Evolutionary conservation across 2,888 invertebrate genomes (phyloP), one percentile per base, ranked within the genome.

Genomic region (Patella depressa): DNA sequence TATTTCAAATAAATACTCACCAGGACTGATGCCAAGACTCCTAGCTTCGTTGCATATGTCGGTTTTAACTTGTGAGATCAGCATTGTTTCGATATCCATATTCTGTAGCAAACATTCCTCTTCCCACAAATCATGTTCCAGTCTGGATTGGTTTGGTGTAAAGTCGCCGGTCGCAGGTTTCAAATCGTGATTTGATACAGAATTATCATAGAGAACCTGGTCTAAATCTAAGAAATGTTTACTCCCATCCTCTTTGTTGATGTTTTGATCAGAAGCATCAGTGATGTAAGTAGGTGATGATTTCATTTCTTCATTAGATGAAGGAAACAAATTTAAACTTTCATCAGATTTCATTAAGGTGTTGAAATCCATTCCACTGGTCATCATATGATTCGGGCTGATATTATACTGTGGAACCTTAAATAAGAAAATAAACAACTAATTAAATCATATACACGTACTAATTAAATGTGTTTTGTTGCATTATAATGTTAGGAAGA

Each of bases 21-120:
- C 75, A 70, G 19, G 17, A 53, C 71, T 54, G n/a, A 75, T 71
- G 15, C 29, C 53, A 9, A 75, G 29, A 17, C 15, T 53, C 19
- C 19, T 15, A 4, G 70, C 70, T 57, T 75, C 75, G 53, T 70
- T 54, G n/a, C 14, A 19, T 17, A 75, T 75, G n/a, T 75, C 75
- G 19, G 19, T 71, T 53, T 70, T 75, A 2, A 71, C 75, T 7
- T 70, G 70, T 3, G 19, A 53, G 19, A 29, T 34, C 17, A 75
- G n/a, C 9, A 70, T 65, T 24, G 19, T 65, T 65, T 65, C 65
- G 12, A 65, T 24, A 65, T 65, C 65, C 24, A 65, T 65, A 65
- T 14, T 24, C 24, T 24, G 19, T 9, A 3, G 19, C 9, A 24
- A 19, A 24, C 19, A 11, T 65, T 65, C 65, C 24, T 24, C 12